Evolutionary conservation across 2,113 vertebrate genomes (phyloP).

Genomic region (Mirounga angustirostris): DNA sequence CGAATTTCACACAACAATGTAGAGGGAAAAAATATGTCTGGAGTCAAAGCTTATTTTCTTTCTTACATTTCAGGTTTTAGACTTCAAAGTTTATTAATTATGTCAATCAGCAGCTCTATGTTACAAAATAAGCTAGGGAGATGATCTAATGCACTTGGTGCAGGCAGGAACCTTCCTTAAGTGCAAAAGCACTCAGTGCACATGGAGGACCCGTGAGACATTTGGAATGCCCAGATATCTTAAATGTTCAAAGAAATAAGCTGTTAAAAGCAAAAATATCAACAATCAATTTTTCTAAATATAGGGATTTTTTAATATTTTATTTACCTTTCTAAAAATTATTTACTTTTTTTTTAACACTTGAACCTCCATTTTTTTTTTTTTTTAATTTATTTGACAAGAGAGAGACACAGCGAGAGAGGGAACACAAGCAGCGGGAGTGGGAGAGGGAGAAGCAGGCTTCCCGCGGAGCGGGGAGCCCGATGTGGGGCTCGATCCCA

Average conservation of each 20-base stretch:
- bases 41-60: not conserved
- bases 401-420: too few relatives aligned
- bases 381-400: too few relatives aligned
- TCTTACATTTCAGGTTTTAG: not conserved
- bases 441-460: too few relatives aligned
- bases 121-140: not conserved
- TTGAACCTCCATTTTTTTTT: not conserved
- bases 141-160: not conserved
- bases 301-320: not conserved
- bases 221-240: not conserved
- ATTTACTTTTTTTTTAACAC: not conserved
- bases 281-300: not conserved
- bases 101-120: not conserved
- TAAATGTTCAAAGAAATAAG: not conserved
- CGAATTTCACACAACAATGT: not conserved
- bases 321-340: not conserved
- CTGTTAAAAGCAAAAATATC: not conserved
- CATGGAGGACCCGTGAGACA: fast-evolving
- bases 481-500: too few relatives aligned
- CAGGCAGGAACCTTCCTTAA: not conserved
- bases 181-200: not conserved
- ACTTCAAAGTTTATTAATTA: constrained; percentile 33
- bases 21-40: not conserved
- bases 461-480: too few relatives aligned
- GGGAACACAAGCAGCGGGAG: too few relatives aligned